Base-by-base conservation (phyloP, 2,888 invertebrate genomes). In the Tholera decimalis region DNA sequence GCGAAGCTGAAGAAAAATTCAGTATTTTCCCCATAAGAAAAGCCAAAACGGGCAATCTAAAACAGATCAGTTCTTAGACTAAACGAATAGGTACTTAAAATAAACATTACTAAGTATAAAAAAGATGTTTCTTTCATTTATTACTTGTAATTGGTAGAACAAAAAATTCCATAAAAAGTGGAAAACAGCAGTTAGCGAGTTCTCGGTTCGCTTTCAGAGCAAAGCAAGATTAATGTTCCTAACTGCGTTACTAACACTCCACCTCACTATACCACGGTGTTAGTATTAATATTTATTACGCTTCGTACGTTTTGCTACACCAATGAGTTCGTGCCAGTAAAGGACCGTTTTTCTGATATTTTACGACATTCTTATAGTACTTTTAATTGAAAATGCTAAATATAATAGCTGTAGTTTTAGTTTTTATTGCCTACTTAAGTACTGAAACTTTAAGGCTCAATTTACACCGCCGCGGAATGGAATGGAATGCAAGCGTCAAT, bases 211-310 rank as follows among this genome's bases (percentile, higher is more conserved):
- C 65, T 65, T 61, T 73, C 64, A 44, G 63, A 49, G 41, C 63
- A 66, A 79, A 79, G 24, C 15, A 75, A 80, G 78, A 80, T 80
- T 64, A 75, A 80, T 80, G 80, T 49, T 55, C 18, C 18, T 6
- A 6, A 11, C 35, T 37, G 43, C 41, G 26, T 58, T 37, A 30
- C 63, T 44, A 51, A 68, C 46, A 68, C 60, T 53, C 20, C 59
- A 20, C 60, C 55, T 69, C 33, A 43, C 28, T 41, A 35, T 35
- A 56, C 37, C 43, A 49, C 24, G 37, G 46, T 60, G 62, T 69
- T 44, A 58, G 15, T 55, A 72, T 68, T 56, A 60, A 68, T 65
- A 72, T 72, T 72, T 72, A 62, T 60, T 67, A 33, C 47, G 13
- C 44, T 46, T 18, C 33, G 22, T 28, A 53, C 18, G 18, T 57